Evolutionary conservation across 2,113 vertebrate genomes (phyloP).

Genomic region (Chitala chitala): DNA sequence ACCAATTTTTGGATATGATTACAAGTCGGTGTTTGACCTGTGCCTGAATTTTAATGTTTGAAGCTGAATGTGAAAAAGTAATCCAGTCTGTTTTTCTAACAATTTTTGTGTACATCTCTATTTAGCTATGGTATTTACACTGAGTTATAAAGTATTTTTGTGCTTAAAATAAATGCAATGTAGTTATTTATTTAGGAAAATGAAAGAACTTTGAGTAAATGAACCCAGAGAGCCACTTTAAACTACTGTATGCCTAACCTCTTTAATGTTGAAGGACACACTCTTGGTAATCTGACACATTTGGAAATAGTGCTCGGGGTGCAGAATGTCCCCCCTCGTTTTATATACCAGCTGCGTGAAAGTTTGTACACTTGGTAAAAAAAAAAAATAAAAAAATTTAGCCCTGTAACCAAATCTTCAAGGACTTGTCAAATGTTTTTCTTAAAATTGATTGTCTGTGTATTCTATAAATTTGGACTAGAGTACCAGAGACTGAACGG

Average conservation of each 20-base stretch:
- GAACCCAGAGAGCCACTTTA: slow-evolving; percentile 24
- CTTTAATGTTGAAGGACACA: neutral
- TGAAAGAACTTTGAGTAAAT: slow-evolving; percentile 20
- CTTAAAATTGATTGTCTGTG: neutral
- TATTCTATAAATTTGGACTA: neutral
- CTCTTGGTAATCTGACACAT: slow-evolving; percentile 18
- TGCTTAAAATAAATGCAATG: slow-evolving; percentile 39
- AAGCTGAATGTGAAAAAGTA: slow-evolving; percentile 45
- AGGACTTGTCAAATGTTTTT: slow-evolving; percentile 13
- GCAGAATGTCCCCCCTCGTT: neutral
- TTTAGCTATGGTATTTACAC: slow-evolving; percentile 31
- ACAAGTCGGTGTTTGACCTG: slow-evolving; percentile 33
- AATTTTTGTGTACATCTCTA: slow-evolving; percentile 52
- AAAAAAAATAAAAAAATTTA: too few species aligned
- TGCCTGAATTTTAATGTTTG: slow-evolving; percentile 50
- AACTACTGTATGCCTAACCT: slow-evolving; percentile 38
- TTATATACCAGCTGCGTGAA: slow-evolving; percentile 17
- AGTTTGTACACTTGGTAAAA: slow-evolving; percentile 26
- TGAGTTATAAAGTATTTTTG: slow-evolving; percentile 49
- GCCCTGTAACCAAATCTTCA: too few species aligned
- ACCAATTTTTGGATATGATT: slow-evolving; percentile 24
- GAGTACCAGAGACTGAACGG: neutral
- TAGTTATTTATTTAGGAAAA: slow-evolving; percentile 40
- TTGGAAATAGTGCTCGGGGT: neutral
- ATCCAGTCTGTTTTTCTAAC: slow-evolving; percentile 51